Conservation (phyloP, 2,797 vertebrate genomes). For the Kryptolebias ocellatus region DNA sequence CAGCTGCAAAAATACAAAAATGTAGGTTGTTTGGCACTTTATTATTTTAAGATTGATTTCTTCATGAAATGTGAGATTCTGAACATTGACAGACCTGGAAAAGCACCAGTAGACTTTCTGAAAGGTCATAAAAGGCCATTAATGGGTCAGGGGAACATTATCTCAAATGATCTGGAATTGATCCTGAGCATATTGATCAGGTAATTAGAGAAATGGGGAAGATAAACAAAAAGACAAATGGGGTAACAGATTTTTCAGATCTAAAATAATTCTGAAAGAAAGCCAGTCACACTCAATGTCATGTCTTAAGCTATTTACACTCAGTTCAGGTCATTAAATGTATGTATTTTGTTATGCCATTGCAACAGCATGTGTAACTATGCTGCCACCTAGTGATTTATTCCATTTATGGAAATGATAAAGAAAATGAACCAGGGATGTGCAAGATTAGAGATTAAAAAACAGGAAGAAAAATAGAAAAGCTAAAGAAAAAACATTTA, state of each 20-base stretch:
- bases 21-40: neutral
- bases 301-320: constrained; percentile 17
- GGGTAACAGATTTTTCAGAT: constrained; percentile 17
- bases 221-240: constrained; percentile 34
- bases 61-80: constrained; percentile 5
- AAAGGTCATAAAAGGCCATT: constrained; percentile 46
- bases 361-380: constrained; percentile 56
- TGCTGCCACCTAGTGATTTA: constrained; percentile 78
- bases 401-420: constrained; percentile 34
- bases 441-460: neutral
- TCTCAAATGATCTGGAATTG: constrained; percentile 57
- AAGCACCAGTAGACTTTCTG: constrained; percentile 19
- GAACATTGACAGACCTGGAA: constrained; percentile 18
- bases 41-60: constrained; percentile 25
- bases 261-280: constrained; percentile 27
- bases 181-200: constrained; percentile 44
- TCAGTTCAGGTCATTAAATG: constrained; percentile 21
- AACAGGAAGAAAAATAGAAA: neutral
- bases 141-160: constrained; percentile 43
- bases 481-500: neutral
- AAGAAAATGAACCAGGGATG: constrained; percentile 15
- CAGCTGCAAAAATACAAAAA: neutral
- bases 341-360: constrained; percentile 11
- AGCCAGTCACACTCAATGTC: constrained; percentile 10
- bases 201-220: constrained; percentile 38